A percentile compares a stretch with the other conserved stretches of the same genome.
phyloP scores from a whole-genome alignment of 2,888 invertebrate species.

The Sericinus montela region DNA sequence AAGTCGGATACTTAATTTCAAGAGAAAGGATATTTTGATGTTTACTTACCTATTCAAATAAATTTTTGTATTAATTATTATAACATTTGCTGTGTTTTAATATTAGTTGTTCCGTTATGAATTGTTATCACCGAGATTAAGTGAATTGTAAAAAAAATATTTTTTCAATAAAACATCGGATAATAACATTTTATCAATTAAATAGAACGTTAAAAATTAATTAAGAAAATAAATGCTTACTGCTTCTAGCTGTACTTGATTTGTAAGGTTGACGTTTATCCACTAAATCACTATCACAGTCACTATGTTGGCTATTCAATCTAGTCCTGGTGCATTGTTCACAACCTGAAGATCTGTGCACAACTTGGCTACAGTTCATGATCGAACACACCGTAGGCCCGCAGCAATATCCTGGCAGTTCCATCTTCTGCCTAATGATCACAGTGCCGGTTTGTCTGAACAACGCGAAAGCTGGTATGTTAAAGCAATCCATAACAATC shows the following conservation, averaged over 20 bases:
- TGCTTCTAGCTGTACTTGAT: conserved; percentile 61
- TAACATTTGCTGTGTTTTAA: too few species aligned
- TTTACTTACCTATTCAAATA: too few species aligned
- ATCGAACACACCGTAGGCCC: conserved; percentile 34
- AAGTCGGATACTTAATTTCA: too few species aligned
- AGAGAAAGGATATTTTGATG: too few species aligned
- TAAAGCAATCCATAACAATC: conserved; percentile 63
- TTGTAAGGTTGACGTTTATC: conserved; percentile 57
- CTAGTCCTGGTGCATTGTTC: conserved; percentile 67
- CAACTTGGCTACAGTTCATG: conserved; percentile 33
- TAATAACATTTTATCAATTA: too few species aligned
- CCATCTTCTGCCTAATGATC: conserved; percentile 63
- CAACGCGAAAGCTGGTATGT: conserved; percentile 60
- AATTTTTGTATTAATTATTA: too few species aligned
- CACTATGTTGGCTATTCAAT: conserved; percentile 65
- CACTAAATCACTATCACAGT: conserved; percentile 70
- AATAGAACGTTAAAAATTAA: too few species aligned
- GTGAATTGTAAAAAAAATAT: too few species aligned
- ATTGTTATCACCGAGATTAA: too few species aligned
- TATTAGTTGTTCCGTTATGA: too few species aligned
- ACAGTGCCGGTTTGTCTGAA: conserved; percentile 60
- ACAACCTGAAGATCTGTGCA: conserved; percentile 52
- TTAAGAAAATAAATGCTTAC: conserved; percentile 63
- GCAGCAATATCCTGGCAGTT: conserved; percentile 39
- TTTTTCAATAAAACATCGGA: too few species aligned